A percentile compares a stretch with the other conserved stretches of the same genome.
phyloP scores from a whole-genome alignment of 2,797 vertebrate species.

The Characodon lateralis region DNA sequence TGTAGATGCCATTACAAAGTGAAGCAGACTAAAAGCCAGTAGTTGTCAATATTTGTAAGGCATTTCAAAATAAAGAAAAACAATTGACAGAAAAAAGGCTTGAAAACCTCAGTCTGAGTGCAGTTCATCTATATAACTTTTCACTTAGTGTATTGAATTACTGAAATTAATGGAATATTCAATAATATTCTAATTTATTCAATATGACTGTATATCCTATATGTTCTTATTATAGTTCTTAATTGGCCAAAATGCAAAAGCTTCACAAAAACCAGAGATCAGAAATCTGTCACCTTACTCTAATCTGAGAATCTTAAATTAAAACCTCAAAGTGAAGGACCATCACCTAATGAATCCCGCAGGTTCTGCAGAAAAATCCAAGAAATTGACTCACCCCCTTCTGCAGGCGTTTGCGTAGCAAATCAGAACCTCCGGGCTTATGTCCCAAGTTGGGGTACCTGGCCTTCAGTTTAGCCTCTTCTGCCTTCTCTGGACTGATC shows the following conservation, averaged over 20 bases:
- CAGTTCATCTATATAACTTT: background rate
- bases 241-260: background rate
- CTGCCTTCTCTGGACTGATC: conserved; percentile 92
- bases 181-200: background rate
- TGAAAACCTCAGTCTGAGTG: background rate
- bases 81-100: background rate
- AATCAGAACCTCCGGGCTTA: conserved; percentile 96
- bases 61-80: background rate
- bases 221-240: too few relatives aligned
- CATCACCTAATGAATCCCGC: background rate
- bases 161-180: background rate
- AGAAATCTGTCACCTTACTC: background rate
- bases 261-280: background rate
- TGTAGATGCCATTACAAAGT: too few relatives aligned
- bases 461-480: conserved; percentile 97
- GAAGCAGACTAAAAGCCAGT: too few relatives aligned
- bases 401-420: conserved; percentile 96
- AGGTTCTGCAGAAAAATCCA: conserved; percentile 14
- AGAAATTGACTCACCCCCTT: conserved; percentile 89
- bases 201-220: background rate
- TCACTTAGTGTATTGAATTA: background rate
- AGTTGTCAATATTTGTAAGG: too few relatives aligned
- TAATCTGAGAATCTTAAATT: background rate
- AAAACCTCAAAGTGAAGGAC: background rate
- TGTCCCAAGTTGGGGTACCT: conserved; percentile 95